Evolutionary conservation across 2,797 vertebrate species (phyloP).

Genomic region (Lacerta viridis): DNA sequence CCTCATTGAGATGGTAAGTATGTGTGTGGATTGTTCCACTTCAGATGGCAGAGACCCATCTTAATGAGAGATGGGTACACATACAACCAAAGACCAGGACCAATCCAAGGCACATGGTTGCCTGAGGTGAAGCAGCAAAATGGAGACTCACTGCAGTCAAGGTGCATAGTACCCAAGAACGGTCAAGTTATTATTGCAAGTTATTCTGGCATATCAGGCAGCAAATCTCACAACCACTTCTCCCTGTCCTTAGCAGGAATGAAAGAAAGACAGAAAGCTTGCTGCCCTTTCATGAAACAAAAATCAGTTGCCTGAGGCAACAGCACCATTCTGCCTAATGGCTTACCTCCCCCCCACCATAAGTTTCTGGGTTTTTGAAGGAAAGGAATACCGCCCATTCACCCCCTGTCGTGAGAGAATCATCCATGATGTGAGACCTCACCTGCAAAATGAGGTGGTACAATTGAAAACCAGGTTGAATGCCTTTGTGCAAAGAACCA

Average conservation of each 20-base stretch:
- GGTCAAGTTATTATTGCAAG: background rate
- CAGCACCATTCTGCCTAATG: background rate
- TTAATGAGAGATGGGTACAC: background rate
- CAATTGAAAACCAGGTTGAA: background rate
- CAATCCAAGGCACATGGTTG: background rate
- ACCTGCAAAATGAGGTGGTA: background rate
- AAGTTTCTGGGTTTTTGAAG: background rate
- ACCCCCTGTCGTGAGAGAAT: background rate
- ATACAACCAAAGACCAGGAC: background rate
- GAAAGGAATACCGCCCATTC: background rate
- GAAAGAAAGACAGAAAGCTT: background rate
- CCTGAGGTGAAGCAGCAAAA: background rate
- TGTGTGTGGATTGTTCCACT: background rate
- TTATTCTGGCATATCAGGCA: background rate
- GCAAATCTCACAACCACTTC: background rate
- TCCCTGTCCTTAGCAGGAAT: background rate
- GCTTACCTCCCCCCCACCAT: background rate
- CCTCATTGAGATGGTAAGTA: background rate
- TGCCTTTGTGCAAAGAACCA: background rate
- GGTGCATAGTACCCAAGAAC: background rate
- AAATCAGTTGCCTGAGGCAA: background rate
- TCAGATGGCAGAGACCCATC: background rate
- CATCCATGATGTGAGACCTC: background rate
- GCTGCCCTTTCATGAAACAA: background rate
- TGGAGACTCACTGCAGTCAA: background rate